phyloP scores from a whole-genome alignment of 2,797 vertebrate genomes.

The Cynopterus sphinx region DNA sequence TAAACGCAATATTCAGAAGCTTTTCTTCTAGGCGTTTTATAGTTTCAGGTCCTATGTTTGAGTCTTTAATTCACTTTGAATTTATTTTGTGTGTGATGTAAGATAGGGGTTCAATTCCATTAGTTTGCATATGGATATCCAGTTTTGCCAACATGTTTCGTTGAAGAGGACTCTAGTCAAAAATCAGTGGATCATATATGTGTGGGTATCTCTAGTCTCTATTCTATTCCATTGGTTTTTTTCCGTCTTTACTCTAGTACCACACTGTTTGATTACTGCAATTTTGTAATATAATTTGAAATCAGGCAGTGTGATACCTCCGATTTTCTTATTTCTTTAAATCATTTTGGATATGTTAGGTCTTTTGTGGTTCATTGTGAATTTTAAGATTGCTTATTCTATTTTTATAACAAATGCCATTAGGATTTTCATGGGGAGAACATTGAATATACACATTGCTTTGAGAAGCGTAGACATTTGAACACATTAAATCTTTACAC shows the following conservation, averaged over 20 bases:
- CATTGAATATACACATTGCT: neutral
- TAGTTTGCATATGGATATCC: neutral
- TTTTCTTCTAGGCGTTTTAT: too few species aligned
- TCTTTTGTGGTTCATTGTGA: neutral
- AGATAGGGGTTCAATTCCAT: neutral
- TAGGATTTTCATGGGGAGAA: neutral
- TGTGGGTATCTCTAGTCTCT: neutral
- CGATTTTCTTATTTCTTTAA: neutral
- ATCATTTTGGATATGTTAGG: neutral
- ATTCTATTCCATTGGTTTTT: neutral
- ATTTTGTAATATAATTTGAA: too few species aligned
- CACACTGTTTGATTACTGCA: neutral
- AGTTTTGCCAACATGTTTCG: neutral
- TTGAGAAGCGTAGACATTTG: neutral
- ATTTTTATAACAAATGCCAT: neutral
- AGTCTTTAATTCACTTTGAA: too few species aligned
- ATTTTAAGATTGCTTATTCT: neutral
- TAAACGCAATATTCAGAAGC: too few species aligned
- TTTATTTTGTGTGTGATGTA: neutral
- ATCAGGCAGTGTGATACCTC: too few species aligned
- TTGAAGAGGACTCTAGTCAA: neutral
- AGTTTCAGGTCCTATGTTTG: too few species aligned
- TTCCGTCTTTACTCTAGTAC: neutral
- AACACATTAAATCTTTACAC: too few species aligned
- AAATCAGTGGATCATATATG: neutral